These are phyloP conservation scores for Karalla daura DNA, from an alignment of 2,797 vertebrate genomes.

Conservation along the genomic window DNA sequence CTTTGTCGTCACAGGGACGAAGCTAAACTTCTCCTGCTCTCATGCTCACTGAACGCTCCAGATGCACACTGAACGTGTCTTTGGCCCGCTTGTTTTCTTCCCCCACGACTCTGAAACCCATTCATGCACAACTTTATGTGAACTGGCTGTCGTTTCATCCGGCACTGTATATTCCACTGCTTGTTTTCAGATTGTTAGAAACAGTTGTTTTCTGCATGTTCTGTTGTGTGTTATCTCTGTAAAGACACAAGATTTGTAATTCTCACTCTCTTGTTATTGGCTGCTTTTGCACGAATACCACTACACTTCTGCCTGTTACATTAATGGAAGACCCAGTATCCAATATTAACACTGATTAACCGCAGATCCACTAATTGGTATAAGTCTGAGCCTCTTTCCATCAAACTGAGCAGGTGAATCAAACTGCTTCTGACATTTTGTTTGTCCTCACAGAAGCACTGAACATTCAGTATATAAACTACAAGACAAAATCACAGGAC, in stretches of 20 bases:
- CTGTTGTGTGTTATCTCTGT: conserved; percentile 42
- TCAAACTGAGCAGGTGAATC: neutral
- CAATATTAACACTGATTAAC: neutral
- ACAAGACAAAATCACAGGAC: neutral
- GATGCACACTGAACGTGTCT: conserved; percentile 23
- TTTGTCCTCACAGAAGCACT: neutral
- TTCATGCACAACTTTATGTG: conserved; percentile 1
- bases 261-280: conserved; percentile 4
- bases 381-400: neutral
- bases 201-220: conserved; percentile 58
- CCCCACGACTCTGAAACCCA: conserved; percentile 6
- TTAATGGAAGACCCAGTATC: neutral
- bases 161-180: conserved; percentile 20
- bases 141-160: conserved; percentile 1
- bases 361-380: neutral
- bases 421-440: neutral
- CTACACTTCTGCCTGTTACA: neutral
- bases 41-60: conserved; percentile 7
- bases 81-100: conserved; percentile 3
- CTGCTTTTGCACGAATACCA: conserved; percentile 8
- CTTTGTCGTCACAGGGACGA: neutral
- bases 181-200: conserved; percentile 12
- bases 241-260: conserved; percentile 24
- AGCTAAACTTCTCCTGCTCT: conserved; percentile 3
- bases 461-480: neutral